A percentile compares a stretch with the other conserved stretches of the same genome.
Conservation (phyloP, 2,888 invertebrate genomes). For the Branchipolynoe longqiensis region DNA sequence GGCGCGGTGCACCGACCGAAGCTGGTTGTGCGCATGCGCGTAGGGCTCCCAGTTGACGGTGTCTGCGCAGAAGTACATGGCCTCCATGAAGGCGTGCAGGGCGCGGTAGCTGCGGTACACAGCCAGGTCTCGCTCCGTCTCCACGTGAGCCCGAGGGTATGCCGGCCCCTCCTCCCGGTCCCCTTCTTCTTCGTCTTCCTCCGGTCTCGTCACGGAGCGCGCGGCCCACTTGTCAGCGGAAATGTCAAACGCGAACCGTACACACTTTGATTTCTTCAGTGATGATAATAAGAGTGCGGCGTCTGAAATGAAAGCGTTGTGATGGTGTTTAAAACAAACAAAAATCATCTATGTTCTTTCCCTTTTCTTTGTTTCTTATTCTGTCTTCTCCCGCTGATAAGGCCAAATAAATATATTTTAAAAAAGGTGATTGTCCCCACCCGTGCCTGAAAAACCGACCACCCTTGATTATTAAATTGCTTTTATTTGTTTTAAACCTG, state of each 20-base stretch:
- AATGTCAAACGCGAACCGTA: slow-evolving; percentile 71
- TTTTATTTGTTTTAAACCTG: too few species aligned
- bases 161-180: not conserved
- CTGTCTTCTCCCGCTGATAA: too few species aligned
- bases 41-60: slow-evolving; percentile 69
- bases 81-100: slow-evolving; percentile 76
- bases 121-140: slow-evolving; percentile 74
- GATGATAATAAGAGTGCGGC: too few species aligned
- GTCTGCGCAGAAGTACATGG: slow-evolving; percentile 75
- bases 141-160: slow-evolving; percentile 15
- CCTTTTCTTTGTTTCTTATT: too few species aligned
- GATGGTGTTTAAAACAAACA: too few species aligned
- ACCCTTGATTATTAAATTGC: too few species aligned
- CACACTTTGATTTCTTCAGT: slow-evolving; percentile 67
- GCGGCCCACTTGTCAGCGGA: too few species aligned
- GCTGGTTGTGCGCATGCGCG: not conserved
- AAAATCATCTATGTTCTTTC: too few species aligned
- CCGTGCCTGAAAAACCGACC: too few species aligned
- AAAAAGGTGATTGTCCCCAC: too few species aligned
- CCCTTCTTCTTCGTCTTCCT: not conserved
- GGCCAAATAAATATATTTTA: too few species aligned
- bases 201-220: too few species aligned
- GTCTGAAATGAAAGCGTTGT: not conserved
- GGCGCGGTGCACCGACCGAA: not conserved
- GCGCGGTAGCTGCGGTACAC: slow-evolving; percentile 77